Evolutionary conservation across 2,113 vertebrate species (phyloP).

Genomic region (Stegostoma tigrinum): DNA sequence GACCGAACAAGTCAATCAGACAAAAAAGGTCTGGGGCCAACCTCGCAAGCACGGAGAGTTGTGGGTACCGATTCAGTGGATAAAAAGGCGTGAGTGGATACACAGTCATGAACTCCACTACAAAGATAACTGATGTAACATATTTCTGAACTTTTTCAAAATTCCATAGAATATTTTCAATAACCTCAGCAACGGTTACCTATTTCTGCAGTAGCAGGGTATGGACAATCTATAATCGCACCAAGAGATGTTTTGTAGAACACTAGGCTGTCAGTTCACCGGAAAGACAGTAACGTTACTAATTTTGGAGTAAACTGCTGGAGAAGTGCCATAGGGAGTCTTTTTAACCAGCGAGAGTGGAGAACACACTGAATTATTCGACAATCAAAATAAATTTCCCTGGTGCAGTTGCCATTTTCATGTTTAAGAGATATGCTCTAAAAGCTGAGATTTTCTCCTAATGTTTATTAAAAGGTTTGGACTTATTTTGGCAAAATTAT

Average conservation of each 20-base stretch:
- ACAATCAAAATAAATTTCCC: not conserved
- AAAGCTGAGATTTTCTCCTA: not conserved
- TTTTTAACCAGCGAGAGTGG: not conserved
- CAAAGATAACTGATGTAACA: not conserved
- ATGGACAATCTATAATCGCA: not conserved
- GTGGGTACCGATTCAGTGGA: too few species aligned
- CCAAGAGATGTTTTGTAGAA: not conserved
- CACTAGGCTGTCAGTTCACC: not conserved
- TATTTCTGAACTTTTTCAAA: not conserved
- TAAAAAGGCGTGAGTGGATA: too few species aligned
- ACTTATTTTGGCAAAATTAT: slow-evolving; percentile 4
- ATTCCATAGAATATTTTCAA: not conserved
- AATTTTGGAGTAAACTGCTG: not conserved
- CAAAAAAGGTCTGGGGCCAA: too few species aligned
- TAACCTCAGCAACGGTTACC: not conserved
- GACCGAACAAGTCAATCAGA: too few species aligned
- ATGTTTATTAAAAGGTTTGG: not conserved
- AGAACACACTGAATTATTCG: not conserved
- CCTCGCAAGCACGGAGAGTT: too few species aligned
- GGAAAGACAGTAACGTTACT: not conserved
- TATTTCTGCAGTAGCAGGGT: not conserved
- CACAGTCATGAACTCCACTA: not conserved
- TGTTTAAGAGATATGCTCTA: not conserved
- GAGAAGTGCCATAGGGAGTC: not conserved
- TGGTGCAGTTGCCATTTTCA: not conserved